Conservation (phyloP, 1,140 invertebrate species). For the Spodoptera litura region DNA sequence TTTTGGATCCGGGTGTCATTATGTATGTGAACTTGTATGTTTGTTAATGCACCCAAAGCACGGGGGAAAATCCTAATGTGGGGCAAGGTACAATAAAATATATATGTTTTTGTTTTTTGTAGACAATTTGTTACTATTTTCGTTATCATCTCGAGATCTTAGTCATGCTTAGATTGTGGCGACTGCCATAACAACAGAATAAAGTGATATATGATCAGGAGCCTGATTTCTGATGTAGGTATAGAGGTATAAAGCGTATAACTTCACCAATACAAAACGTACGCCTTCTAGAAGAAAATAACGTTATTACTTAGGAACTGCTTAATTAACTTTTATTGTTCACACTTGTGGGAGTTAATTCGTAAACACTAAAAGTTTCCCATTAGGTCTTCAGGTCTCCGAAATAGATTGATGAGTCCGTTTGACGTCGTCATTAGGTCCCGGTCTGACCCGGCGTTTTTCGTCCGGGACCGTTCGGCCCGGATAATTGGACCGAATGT, state of each 20-base stretch:
- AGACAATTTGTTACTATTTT: too few relatives aligned
- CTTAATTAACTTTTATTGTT: slow-evolving; percentile 16
- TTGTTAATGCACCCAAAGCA: too few relatives aligned
- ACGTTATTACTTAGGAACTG: not conserved
- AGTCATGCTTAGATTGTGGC: too few relatives aligned
- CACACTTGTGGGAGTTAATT: not conserved
- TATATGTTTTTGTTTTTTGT: too few relatives aligned
- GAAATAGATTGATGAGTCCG: slow-evolving; percentile 77
- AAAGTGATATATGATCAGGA: too few relatives aligned
- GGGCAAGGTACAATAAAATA: too few relatives aligned
- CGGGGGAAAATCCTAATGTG: too few relatives aligned
- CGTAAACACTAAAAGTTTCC: slow-evolving; percentile 41
- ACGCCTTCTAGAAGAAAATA: not conserved
- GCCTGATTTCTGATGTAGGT: too few relatives aligned
- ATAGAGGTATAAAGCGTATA: not conserved
- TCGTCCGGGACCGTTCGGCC: slow-evolving; percentile 56
- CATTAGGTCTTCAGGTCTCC: slow-evolving; percentile 64
- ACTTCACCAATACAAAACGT: not conserved
- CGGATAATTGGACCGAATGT: slow-evolving; percentile 77
- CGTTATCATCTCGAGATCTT: too few relatives aligned
- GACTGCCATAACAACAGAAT: too few relatives aligned
- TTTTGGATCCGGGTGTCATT: too few relatives aligned
- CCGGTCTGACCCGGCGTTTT: slow-evolving; percentile 63
- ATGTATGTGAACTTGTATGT: too few relatives aligned
- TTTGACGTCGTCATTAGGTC: slow-evolving; percentile 78